These are phyloP conservation scores for Heteronetta atricapilla DNA, from an alignment of 2,113 vertebrate species.

Conservation along the genomic window DNA sequence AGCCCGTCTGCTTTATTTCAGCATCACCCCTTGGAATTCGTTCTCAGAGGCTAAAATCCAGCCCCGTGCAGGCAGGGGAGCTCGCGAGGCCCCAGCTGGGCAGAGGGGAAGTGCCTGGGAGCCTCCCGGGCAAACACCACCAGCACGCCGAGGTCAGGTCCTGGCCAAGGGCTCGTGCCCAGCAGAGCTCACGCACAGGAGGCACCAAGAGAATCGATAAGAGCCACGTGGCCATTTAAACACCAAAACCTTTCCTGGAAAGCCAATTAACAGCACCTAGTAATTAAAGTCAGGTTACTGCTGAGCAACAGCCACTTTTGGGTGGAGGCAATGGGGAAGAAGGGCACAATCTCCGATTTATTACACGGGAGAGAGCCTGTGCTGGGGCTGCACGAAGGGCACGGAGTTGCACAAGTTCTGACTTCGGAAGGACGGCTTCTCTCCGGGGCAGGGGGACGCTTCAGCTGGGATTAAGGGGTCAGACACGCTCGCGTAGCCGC, in stretches of 20 bases:
- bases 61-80: not conserved
- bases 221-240: not conserved
- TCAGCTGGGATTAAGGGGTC: not conserved
- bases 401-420: not conserved
- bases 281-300: constrained; percentile 21
- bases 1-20: constrained; percentile 18
- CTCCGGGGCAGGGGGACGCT: not conserved
- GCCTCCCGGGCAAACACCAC: fast-evolving
- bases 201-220: fast-evolving
- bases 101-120: not conserved
- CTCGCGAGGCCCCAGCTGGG: not conserved
- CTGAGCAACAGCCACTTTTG: not conserved
- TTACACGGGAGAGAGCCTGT: fast-evolving
- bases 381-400: not conserved
- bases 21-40: not conserved
- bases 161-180: not conserved
- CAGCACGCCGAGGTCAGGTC: fast-evolving
- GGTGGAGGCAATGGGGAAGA: not conserved
- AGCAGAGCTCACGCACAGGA: not conserved
- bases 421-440: not conserved
- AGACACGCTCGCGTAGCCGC: fast-evolving
- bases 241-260: constrained; percentile 9
- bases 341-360: not conserved
- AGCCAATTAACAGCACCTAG: constrained; percentile 16
- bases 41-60: not conserved